These are phyloP conservation scores for Cavia aperea DNA, from an alignment of 2,113 vertebrate species.

Conservation along the genomic window DNA sequence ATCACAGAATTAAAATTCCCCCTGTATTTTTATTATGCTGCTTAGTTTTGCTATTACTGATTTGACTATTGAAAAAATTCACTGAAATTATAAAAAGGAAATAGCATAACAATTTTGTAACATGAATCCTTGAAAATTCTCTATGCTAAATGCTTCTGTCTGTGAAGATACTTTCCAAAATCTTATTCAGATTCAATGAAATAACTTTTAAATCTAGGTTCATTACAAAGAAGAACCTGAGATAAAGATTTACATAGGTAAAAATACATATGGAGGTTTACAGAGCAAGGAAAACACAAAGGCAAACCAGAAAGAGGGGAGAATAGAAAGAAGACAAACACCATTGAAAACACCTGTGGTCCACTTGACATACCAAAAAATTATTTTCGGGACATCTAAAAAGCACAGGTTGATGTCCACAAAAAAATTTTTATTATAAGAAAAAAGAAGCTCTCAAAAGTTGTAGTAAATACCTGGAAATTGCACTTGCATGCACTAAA, in stretches of 20 bases:
- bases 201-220: not conserved
- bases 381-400: not conserved
- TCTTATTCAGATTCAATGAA: not conserved
- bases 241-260: not conserved
- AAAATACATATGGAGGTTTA: no score
- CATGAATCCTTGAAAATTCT: not conserved
- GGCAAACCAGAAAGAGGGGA: not conserved
- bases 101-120: not conserved
- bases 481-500: not conserved
- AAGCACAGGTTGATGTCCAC: not conserved
- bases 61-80: not conserved
- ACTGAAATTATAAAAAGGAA: not conserved
- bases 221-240: not conserved
- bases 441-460: not conserved
- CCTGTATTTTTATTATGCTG: not conserved
- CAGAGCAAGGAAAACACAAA: no score
- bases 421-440: not conserved
- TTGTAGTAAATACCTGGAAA: not conserved
- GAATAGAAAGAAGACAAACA: not conserved
- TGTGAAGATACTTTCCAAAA: not conserved
- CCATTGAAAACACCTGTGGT: not conserved
- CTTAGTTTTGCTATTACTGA: not conserved
- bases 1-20: not conserved
- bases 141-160: not conserved
- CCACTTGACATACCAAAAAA: not conserved